Conservation (phyloP, 2,888 invertebrate genomes). For the Corbicula japonica region DNA sequence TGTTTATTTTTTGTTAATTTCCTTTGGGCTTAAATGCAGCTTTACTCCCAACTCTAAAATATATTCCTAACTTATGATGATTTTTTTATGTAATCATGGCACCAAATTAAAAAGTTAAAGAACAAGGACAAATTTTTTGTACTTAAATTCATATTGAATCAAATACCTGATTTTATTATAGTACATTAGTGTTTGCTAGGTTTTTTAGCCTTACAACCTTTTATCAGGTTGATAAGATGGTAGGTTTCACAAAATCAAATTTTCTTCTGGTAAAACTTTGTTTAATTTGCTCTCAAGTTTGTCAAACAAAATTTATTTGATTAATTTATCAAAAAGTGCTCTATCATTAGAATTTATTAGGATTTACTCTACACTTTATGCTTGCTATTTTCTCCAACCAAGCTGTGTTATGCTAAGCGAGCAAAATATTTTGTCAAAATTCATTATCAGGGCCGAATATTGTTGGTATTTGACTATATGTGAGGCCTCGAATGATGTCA, state of each 20-base stretch:
- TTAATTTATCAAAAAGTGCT: conserved; percentile 39
- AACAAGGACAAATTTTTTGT: no score
- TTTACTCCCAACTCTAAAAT: no score
- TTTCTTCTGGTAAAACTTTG: conserved; percentile 16
- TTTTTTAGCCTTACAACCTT: not conserved
- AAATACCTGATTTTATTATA: no score
- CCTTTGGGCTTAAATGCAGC: no score
- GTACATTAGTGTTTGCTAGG: no score
- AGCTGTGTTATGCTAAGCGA: conserved; percentile 31
- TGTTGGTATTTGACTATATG: conserved; percentile 32
- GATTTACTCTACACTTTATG: conserved; percentile 1
- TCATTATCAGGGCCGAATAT: conserved; percentile 31
- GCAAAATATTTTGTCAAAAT: conserved; percentile 19
- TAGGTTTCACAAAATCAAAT: conserved; percentile 4
- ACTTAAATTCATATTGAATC: no score
- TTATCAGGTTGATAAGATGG: conserved; percentile 3
- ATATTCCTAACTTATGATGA: no score
- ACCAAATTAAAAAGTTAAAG: no score
- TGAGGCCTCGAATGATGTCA: conserved; percentile 12
- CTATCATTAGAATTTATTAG: conserved; percentile 18
- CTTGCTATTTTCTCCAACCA: not conserved
- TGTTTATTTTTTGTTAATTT: no score
- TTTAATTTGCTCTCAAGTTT: conserved; percentile 29
- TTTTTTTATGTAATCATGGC: no score
- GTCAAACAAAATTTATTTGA: conserved; percentile 45